These are phyloP conservation scores for Drosophila teissieri DNA, from an alignment of 1,140 invertebrate species.

Conservation along the genomic window DNA sequence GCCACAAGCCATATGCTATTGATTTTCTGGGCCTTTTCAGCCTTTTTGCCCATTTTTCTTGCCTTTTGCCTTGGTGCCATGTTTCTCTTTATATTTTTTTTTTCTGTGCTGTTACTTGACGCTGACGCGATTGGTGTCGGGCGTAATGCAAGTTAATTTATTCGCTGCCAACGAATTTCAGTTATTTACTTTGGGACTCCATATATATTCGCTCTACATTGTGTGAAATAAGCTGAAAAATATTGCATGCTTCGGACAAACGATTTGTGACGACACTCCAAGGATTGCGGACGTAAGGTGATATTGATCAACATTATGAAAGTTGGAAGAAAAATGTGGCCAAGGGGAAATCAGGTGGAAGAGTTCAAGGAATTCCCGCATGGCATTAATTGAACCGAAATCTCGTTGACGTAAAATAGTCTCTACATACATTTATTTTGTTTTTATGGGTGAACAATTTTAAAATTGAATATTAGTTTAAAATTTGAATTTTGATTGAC, in stretches of 20 bases:
- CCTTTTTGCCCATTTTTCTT: slow-evolving; percentile 38
- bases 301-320: slow-evolving; percentile 34
- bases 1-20: slow-evolving; percentile 76
- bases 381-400: not conserved
- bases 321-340: slow-evolving; percentile 14
- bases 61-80: slow-evolving; percentile 30
- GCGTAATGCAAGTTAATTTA: slow-evolving; percentile 72
- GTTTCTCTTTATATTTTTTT: slow-evolving; percentile 14
- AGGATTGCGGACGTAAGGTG: slow-evolving; percentile 41
- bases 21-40: slow-evolving; percentile 53
- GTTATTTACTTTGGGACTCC: slow-evolving; percentile 50
- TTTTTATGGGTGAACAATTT: not conserved
- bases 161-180: slow-evolving; percentile 60
- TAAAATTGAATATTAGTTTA: not conserved
- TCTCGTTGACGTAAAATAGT: not conserved
- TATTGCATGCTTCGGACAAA: slow-evolving; percentile 49
- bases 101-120: slow-evolving; percentile 10
- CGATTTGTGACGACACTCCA: slow-evolving; percentile 44
- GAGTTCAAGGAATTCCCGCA: slow-evolving; percentile 7
- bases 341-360: slow-evolving; percentile 36
- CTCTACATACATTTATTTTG: not conserved
- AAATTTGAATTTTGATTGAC: not conserved
- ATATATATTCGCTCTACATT: slow-evolving; percentile 31
- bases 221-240: slow-evolving; percentile 32
- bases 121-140: slow-evolving; percentile 61